Percentiles rank a stretch among this genome's conserved stretches.
Evolutionary conservation across 2,113 vertebrate genomes (phyloP).

Genomic region (Scomber japonicus): DNA sequence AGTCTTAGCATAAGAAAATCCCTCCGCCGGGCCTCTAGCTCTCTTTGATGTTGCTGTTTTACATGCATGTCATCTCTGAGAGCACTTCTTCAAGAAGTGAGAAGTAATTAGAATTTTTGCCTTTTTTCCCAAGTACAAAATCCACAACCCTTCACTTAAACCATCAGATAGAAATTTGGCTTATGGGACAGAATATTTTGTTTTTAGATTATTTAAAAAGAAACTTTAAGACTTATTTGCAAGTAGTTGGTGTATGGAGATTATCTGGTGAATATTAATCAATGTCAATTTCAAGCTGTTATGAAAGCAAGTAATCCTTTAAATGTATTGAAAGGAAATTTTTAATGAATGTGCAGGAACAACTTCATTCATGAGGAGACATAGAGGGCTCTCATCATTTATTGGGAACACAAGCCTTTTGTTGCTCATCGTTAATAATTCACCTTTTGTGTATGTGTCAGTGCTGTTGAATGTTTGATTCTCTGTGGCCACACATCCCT

Average conservation of each 20-base stretch:
- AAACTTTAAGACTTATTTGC: not conserved
- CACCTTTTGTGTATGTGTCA: constrained; percentile 3
- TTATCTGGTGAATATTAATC: not conserved
- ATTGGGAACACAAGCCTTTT: constrained; percentile 1
- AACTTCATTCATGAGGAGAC: constrained; percentile 22
- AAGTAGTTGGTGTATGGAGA: not conserved
- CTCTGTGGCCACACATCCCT: not conserved
- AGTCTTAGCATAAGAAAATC: not conserved
- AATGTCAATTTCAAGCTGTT: not conserved
- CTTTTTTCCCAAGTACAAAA: not conserved
- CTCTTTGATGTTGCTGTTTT: not conserved
- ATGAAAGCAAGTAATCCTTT: not conserved
- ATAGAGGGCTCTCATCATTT: constrained; percentile 20
- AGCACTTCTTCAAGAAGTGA: not conserved
- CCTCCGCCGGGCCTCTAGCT: not conserved
- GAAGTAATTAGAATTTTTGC: not conserved
- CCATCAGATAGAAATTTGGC: not conserved
- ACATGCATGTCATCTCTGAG: not conserved
- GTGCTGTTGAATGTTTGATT: constrained; percentile 3
- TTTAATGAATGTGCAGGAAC: constrained; percentile 11
- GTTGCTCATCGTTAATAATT: constrained; percentile 25
- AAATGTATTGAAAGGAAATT: not conserved
- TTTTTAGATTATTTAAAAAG: not conserved
- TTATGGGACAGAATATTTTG: not conserved
- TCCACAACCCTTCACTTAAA: not conserved